Evolutionary conservation across 2,888 invertebrate species (phyloP).

Genomic region (Psylliodes chrysocephalus): DNA sequence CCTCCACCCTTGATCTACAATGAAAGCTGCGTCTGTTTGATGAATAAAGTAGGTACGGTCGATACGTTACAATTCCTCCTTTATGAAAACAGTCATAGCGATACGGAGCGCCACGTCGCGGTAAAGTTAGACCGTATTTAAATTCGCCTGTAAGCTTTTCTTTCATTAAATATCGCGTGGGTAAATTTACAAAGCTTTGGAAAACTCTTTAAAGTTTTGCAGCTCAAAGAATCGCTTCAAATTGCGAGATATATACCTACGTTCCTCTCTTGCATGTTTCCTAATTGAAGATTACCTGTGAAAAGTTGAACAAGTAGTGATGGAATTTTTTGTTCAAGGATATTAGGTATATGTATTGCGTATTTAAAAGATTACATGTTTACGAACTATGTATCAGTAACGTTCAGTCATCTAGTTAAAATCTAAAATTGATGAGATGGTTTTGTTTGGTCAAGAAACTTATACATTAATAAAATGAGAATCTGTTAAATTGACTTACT

Average conservation of each 20-base stretch:
- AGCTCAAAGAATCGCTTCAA: slow-evolving; percentile 14
- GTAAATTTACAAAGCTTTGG: slow-evolving; percentile 22
- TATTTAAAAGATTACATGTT: too few relatives aligned
- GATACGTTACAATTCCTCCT: slow-evolving; percentile 10
- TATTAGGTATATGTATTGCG: neutral
- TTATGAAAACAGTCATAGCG: slow-evolving; percentile 14
- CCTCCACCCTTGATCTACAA: slow-evolving; percentile 1
- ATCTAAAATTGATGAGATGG: too few relatives aligned
- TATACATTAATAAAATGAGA: too few relatives aligned
- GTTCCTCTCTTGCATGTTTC: slow-evolving; percentile 1
- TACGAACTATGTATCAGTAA: too few relatives aligned
- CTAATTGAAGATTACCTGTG: slow-evolving; percentile 21
- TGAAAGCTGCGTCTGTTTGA: slow-evolving; percentile 7
- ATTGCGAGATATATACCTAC: slow-evolving; percentile 21
- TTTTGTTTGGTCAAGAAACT: too few relatives aligned
- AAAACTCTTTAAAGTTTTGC: slow-evolving; percentile 21
- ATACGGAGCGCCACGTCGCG: neutral
- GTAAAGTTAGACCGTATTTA: slow-evolving; percentile 18
- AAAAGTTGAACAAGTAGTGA: slow-evolving; percentile 13
- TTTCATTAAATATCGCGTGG: slow-evolving; percentile 18
- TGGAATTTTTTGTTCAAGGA: neutral
- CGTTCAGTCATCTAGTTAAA: too few relatives aligned
- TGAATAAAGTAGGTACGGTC: slow-evolving; percentile 10
- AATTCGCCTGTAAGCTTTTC: slow-evolving; percentile 21
- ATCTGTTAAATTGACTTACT: too few relatives aligned